Base-by-base conservation (phyloP, 2,888 invertebrate genomes). In the Rhyacophila evoluta region DNA sequence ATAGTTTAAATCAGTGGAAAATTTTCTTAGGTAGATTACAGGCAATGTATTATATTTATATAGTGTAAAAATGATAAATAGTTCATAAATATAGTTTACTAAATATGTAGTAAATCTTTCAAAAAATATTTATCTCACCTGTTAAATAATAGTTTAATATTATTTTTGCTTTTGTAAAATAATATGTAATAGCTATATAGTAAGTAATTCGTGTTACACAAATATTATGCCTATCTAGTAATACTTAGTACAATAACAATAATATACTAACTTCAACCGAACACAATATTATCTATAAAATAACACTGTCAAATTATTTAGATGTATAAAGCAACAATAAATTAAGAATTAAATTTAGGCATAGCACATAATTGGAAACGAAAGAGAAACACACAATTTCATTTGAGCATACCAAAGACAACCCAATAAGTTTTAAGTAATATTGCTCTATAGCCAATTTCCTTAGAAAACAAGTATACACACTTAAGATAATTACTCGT, bases 181-280 rank as follows among this genome's bases (percentile, higher is more conserved):
- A 55, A 55, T 55, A n/a, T n/a, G n/a, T n/a, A 55, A 55, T 55
- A 55, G 19, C 55, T 8, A n/a, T n/a, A n/a, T n/a, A 19, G 55
- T 55, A 6, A 55, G 55, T 55, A 6, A 5, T 55, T 55, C 10
- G 15, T 19, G 19, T 25, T 8, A 19, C 55, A 55, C 10, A 55
- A 55, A 55, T 33, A 33, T 55, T 55, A 8, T 25, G 19, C 55
- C 55, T 55, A 55, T 55, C 55, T 25, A 55, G 55, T 55, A 55
- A 55, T 25, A 55, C 55, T 10, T 5, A 25, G 10, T 10, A 55
- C 55, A 8, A 55, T 19, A 19, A 55, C 8, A 55, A 19, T 39
- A 12, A 39, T 8, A 33, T 10, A 19, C 19, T 19, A 25, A 25
- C 10, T 10, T 55, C 25, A 1, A 55, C 55, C 55, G 1, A 55